Evolutionary conservation across 2,113 vertebrate genomes (phyloP).

Genomic region (Natator depressus): DNA sequence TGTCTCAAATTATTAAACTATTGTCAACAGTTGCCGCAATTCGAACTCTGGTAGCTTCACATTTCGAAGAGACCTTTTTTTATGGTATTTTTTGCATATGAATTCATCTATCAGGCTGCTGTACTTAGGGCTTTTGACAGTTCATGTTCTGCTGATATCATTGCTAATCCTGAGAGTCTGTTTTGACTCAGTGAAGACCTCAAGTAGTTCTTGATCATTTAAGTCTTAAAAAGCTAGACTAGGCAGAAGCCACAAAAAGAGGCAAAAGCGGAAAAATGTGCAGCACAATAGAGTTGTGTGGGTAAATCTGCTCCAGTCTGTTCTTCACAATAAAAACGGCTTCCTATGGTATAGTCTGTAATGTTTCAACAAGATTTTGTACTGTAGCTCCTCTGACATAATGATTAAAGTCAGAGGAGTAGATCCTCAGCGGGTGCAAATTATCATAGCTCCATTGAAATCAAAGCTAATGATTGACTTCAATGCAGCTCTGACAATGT

Average conservation of each 20-base stretch:
- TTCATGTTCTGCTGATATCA: background rate
- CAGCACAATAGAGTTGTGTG: background rate
- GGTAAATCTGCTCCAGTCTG: background rate
- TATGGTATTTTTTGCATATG: background rate
- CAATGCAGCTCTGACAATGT: background rate
- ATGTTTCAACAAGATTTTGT: background rate
- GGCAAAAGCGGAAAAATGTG: background rate
- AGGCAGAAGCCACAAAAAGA: background rate
- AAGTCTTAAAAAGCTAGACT: background rate
- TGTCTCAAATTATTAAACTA: background rate
- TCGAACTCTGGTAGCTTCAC: background rate
- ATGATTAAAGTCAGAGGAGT: background rate
- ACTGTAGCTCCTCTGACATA: background rate
- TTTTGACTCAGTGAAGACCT: background rate
- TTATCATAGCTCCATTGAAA: background rate
- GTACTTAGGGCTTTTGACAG: background rate
- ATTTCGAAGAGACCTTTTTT: background rate
- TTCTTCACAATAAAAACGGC: background rate
- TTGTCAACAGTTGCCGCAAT: background rate
- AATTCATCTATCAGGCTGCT: background rate
- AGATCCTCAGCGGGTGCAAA: background rate
- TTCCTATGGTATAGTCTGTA: fast-evolving
- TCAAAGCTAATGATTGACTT: background rate
- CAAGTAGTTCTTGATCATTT: background rate
- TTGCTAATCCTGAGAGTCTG: background rate